Evolutionary conservation across 2,888 invertebrate species (phyloP).

Genomic region (Cheilosia vulpina): DNA sequence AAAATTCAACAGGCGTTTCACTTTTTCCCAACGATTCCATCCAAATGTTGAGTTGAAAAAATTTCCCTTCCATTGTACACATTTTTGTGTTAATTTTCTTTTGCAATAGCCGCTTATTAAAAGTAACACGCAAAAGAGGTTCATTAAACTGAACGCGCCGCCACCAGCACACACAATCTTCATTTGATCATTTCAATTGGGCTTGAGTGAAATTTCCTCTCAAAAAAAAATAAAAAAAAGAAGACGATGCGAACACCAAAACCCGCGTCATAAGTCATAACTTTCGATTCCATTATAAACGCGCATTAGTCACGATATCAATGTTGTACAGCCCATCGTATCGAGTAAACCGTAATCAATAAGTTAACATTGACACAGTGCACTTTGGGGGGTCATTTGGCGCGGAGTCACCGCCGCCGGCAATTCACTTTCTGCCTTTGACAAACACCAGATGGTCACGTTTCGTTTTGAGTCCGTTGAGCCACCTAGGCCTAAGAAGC

Average conservation of each 20-base stretch:
- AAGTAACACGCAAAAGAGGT: slow-evolving; percentile 20
- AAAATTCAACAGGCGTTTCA: too few species aligned
- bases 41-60: too few species aligned
- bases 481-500: slow-evolving; percentile 26
- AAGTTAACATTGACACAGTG: slow-evolving; percentile 51
- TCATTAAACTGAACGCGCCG: slow-evolving; percentile 39
- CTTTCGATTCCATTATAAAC: slow-evolving; percentile 60
- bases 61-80: slow-evolving; percentile 3
- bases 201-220: slow-evolving; percentile 48
- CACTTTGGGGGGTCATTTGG: slow-evolving; percentile 39
- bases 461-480: slow-evolving; percentile 37
- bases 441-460: slow-evolving; percentile 22
- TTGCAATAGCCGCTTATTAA: slow-evolving; percentile 7
- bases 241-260: background rate
- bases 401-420: slow-evolving; percentile 7
- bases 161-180: slow-evolving; percentile 4
- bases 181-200: slow-evolving; percentile 30
- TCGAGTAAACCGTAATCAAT: background rate
- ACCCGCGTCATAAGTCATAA: slow-evolving; percentile 28
- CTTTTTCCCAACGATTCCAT: too few species aligned
- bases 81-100: slow-evolving; percentile 1
- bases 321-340: background rate
- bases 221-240: slow-evolving; percentile 1
- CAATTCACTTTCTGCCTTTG: slow-evolving; percentile 44
- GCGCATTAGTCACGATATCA: slow-evolving; percentile 32